Evolutionary conservation across 1,140 invertebrate genomes (phyloP), one percentile per base, ranked within the genome.

Genomic region (Conus betulinus): DNA sequence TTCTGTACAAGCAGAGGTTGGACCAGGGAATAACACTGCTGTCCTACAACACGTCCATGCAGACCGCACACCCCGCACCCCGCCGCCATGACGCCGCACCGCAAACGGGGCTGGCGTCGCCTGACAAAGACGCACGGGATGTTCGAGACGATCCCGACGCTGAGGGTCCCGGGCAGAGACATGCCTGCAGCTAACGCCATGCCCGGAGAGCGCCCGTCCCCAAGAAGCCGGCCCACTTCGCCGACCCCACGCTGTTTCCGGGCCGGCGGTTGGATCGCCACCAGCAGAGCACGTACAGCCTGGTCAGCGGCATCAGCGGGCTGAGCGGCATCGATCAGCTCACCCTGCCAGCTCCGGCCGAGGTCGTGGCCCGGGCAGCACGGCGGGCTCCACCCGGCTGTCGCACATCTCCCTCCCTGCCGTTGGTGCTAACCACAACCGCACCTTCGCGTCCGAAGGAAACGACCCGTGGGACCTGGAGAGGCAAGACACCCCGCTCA

Each of bases 281-380:
- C 23, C 82, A 84, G 52, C 52, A 5, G 5, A 84, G 82, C 82
- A 84, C 27, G 8, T 55, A 84, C 82, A 84, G 82, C 52, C 6
- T 25, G n/a, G 17, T 57, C n/a, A 84, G 82, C 82, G 82, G 82
- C 82, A 84, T 25, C 52, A 84, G 82, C 82, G 57, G 52, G 53
- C 52, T 84, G 17, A 84, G 52, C 82, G 57, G 23, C 82, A 55
- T 84, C 51, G 57, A 57, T 52, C 52, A n/a, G 53, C 3, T 84
- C 82, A 55, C 57, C 51, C 20, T 84, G 53, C 52, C n/a, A n/a
- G 52, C 82, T 57, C 25, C 6, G n/a, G 23, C 79, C 13, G 17
- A 4, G 6, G 10, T 8, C 53, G 67, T 5, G n/a, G 17, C 67
- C 15, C 67, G 67, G 67, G 67, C 67, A 71, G 74, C 74, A 39